phyloP scores from a whole-genome alignment of 2,113 vertebrate genomes.

The Danio rerio region DNA sequence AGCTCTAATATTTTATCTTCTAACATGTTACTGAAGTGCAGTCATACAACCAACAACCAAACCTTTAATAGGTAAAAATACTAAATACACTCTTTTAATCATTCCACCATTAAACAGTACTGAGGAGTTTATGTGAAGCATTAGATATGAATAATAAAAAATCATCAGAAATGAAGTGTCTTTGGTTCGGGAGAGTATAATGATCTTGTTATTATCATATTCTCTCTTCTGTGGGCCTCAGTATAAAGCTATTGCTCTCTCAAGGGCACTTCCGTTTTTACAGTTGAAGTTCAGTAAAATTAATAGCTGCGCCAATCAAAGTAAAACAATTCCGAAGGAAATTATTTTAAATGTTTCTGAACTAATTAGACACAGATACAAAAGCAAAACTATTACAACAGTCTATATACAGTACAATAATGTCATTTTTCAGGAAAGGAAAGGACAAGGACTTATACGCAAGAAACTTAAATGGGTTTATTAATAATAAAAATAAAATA shows the following conservation, averaged over 20 bases:
- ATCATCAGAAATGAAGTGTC: conserved; percentile 55
- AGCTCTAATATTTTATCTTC: not conserved
- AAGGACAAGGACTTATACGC: no score
- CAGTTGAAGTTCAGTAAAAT: conserved; percentile 12
- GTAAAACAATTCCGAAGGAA: not conserved
- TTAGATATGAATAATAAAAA: conserved; percentile 65
- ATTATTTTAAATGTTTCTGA: conserved; percentile 7
- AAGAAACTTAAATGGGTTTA: no score
- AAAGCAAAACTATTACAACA: not conserved
- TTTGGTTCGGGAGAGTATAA: conserved; percentile 52
- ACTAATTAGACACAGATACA: not conserved
- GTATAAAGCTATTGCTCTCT: conserved; percentile 60
- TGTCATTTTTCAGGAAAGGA: no score
- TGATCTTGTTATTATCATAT: conserved; percentile 56
- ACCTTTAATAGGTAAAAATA: not conserved
- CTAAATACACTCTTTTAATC: conserved; percentile 23
- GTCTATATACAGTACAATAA: not conserved
- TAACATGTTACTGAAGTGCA: not conserved
- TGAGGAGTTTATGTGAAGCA: conserved; percentile 57
- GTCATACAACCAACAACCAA: conserved; percentile 2
- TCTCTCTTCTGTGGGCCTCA: conserved; percentile 45
- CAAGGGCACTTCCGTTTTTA: conserved; percentile 13
- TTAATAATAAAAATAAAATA: no score
- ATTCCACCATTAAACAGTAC: conserved; percentile 53
- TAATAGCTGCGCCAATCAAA: not conserved